A percentile compares a stretch with the other conserved stretches of the same genome.
These are phyloP conservation scores for Bombus sylvicola DNA, from an alignment of 1,140 invertebrate species.

Conservation along the genomic window DNA sequence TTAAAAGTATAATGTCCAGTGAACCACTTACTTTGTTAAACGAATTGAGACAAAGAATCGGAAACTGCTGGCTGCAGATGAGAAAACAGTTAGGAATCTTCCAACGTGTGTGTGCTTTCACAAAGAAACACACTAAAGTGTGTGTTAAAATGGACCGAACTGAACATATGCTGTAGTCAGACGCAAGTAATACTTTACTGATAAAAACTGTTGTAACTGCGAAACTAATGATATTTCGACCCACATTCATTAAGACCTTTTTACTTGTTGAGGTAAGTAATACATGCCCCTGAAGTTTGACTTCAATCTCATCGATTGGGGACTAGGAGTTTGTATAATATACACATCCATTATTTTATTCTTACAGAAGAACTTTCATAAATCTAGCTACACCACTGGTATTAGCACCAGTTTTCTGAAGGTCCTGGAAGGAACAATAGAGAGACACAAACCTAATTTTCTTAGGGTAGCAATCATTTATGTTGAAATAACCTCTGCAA, in stretches of 20 bases:
- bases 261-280: background rate
- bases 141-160: background rate
- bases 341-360: background rate
- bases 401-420: background rate
- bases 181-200: background rate
- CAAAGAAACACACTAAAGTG: background rate
- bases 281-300: too few species aligned
- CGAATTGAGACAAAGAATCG: background rate
- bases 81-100: too few species aligned
- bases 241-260: background rate
- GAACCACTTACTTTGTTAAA: background rate
- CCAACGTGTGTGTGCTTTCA: too few species aligned
- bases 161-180: background rate
- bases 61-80: background rate
- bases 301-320: too few species aligned
- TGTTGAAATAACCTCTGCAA: background rate
- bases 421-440: background rate
- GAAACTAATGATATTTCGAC: background rate
- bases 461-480: background rate
- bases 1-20: too few species aligned
- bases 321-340: too few species aligned
- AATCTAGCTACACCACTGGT: background rate
- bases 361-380: background rate
- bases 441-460: background rate
- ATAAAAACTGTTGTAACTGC: background rate